Conservation (phyloP, 2,888 invertebrate genomes). For the Philonicus albiceps region DNA sequence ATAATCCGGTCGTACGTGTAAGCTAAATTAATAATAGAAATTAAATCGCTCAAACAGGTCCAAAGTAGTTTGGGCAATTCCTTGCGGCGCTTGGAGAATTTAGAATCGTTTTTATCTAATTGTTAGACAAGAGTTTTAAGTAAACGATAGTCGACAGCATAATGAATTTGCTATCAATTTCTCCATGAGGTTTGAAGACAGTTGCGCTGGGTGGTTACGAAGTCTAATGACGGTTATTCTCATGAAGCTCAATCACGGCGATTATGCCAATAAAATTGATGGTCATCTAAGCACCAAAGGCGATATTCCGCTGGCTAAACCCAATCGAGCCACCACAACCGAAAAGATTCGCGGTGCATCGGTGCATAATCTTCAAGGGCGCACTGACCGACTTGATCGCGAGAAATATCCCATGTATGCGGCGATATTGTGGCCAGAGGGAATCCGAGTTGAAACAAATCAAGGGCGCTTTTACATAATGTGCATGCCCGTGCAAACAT, state of each 20-base stretch:
- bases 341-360: not conserved
- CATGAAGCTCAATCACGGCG: conserved; percentile 6
- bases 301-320: not conserved
- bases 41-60: not conserved
- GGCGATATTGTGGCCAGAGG: not conserved
- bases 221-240: not conserved
- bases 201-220: not conserved
- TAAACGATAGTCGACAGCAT: not conserved
- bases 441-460: not conserved
- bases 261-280: conserved; percentile 8
- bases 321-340: not conserved
- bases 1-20: not conserved
- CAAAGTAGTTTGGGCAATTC: not conserved
- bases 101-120: not conserved
- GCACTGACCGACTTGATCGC: not conserved
- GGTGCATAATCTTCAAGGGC: not conserved
- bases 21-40: not conserved
- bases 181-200: not conserved
- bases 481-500: not conserved
- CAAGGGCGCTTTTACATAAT: not conserved
- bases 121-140: not conserved
- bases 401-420: not conserved
- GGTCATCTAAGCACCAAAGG: not conserved
- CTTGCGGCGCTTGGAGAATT: not conserved
- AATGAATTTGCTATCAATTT: not conserved